A percentile compares a stretch with the other conserved stretches of the same genome.
Evolutionary conservation across 2,113 vertebrate genomes (phyloP).

Genomic region (Mobula birostris): DNA sequence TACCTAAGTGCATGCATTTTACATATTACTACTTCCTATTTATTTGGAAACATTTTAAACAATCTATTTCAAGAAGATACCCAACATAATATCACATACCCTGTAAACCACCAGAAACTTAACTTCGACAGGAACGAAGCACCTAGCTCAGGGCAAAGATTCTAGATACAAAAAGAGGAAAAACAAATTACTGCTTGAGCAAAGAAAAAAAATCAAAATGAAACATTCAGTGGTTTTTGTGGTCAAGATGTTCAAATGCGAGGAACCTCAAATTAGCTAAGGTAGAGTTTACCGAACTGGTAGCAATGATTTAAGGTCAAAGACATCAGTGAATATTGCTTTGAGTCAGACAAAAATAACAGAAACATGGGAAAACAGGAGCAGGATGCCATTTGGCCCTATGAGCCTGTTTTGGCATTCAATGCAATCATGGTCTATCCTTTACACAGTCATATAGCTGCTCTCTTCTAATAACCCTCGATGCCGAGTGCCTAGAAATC

Average conservation of each 20-base stretch:
- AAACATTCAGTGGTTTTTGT: background rate
- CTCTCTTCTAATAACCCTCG: too few species aligned
- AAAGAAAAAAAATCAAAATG: background rate
- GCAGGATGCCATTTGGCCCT: too few species aligned
- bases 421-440: too few species aligned
- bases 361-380: too few species aligned
- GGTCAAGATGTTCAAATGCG: background rate
- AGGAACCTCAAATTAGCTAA: background rate
- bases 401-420: too few species aligned
- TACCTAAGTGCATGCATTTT: too few species aligned
- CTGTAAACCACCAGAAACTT: slow-evolving; percentile 93
- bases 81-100: slow-evolving; percentile 58
- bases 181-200: accelerated
- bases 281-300: background rate
- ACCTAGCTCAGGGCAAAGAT: slow-evolving; percentile 79
- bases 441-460: too few species aligned
- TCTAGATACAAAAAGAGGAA: slow-evolving; percentile 63
- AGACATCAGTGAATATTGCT: background rate
- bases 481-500: too few species aligned
- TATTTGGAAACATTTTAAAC: background rate
- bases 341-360: background rate
- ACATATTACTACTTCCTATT: background rate
- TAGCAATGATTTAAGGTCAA: background rate
- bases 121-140: slow-evolving; percentile 87
- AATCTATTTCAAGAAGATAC: background rate